These are phyloP conservation scores for Marasmarcha lunaedactyla DNA, from an alignment of 2,888 invertebrate genomes.

Conservation along the genomic window DNA sequence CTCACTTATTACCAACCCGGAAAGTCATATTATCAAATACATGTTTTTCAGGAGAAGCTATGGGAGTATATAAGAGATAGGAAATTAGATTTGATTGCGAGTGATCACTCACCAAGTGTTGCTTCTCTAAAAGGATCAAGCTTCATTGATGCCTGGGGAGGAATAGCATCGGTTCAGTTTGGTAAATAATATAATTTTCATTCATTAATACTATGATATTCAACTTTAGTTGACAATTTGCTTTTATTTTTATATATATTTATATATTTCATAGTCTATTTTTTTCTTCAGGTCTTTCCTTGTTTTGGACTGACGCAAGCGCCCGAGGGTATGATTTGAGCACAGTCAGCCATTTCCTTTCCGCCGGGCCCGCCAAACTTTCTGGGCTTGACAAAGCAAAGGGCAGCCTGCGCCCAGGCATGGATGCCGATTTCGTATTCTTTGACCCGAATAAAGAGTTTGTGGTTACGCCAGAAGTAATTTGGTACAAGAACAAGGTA, in stretches of 20 bases:
- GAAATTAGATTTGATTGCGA: conserved; percentile 73
- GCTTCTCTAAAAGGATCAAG: conserved; percentile 74
- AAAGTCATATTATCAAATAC: too few relatives aligned
- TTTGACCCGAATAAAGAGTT: conserved; percentile 76
- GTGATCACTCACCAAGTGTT: conserved; percentile 78
- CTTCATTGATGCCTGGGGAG: conserved; percentile 79
- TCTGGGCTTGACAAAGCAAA: conserved; percentile 74
- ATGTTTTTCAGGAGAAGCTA: conserved; percentile 58
- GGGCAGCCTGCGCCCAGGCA: conserved; percentile 71
- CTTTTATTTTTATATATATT: too few relatives aligned
- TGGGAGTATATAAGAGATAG: conserved; percentile 73
- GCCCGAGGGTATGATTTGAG: conserved; percentile 61
- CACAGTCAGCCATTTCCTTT: conserved; percentile 71
- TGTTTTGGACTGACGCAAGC: conserved; percentile 76
- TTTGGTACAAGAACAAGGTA: conserved; percentile 78
- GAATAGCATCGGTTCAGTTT: conserved; percentile 79
- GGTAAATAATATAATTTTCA: conserved; percentile 41
- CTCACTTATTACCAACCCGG: too few relatives aligned
- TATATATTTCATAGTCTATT: too few relatives aligned
- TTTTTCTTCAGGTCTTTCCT: conserved; percentile 69
- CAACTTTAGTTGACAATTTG: too few relatives aligned
- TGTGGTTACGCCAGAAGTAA: conserved; percentile 64
- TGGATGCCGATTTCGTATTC: conserved; percentile 79
- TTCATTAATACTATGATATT: too few relatives aligned
- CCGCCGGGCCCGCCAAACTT: conserved; percentile 71